These are phyloP conservation scores for Eulemur rufifrons DNA, from an alignment of 2,113 vertebrate species.

Conservation along the genomic window DNA sequence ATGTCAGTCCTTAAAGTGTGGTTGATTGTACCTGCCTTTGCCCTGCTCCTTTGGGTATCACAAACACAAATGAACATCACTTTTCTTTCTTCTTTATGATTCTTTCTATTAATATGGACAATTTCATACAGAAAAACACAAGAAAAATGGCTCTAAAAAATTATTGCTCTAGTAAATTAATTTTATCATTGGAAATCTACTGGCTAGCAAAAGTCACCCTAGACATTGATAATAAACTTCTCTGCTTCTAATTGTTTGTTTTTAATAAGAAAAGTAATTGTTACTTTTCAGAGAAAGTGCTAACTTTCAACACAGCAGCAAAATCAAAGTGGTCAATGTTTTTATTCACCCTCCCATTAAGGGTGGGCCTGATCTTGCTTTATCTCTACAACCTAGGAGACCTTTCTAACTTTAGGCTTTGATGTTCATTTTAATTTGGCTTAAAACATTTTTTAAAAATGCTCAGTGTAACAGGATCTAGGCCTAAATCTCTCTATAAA, in stretches of 20 bases:
- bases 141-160: conserved; percentile 70
- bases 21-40: conserved; percentile 88
- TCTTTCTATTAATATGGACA: conserved; percentile 81
- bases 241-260: conserved; percentile 83
- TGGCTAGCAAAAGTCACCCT: conserved; percentile 82
- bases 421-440: conserved; percentile 16
- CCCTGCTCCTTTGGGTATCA: conserved; percentile 82
- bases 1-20: conserved; percentile 83
- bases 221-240: conserved; percentile 78
- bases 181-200: conserved; percentile 50
- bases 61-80: conserved; percentile 83
- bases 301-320: not conserved
- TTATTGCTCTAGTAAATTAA: conserved; percentile 80
- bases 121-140: conserved; percentile 81
- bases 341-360: not conserved
- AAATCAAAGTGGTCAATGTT: not conserved
- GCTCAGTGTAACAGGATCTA: not conserved
- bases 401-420: not conserved
- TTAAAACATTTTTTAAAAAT: not conserved
- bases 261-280: not conserved
- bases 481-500: not conserved
- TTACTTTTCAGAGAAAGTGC: not conserved
- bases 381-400: not conserved
- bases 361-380: not conserved
- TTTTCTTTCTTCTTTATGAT: conserved; percentile 79